Evolutionary conservation across 1,140 invertebrate genomes (phyloP).

Genomic region (Phthorimaea operculella): DNA sequence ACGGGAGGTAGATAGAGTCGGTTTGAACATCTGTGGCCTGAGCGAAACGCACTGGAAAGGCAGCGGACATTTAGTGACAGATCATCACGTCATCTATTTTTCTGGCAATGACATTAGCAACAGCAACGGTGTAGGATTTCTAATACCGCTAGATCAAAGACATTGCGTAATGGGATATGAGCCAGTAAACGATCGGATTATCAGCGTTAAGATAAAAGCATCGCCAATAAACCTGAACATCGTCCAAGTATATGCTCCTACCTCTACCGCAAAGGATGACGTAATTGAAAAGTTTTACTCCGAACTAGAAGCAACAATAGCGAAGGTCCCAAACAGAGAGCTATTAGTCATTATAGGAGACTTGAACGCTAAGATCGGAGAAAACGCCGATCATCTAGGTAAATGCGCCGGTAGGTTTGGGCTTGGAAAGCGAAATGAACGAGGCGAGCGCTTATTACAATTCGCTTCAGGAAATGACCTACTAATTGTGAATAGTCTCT

Average conservation of each 20-base stretch:
- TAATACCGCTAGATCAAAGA: background rate
- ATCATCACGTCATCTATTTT: background rate
- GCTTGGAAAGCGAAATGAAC: constrained; percentile 21
- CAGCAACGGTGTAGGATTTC: background rate
- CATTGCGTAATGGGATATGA: too few species aligned
- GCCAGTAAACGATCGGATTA: background rate
- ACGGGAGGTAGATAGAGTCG: background rate
- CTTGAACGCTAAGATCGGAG: constrained; percentile 23
- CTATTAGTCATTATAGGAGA: constrained; percentile 17
- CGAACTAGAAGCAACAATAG: too few species aligned
- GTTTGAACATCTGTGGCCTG: background rate
- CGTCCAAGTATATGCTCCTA: constrained; percentile 9
- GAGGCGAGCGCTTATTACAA: constrained; percentile 19
- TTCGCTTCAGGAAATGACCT: constrained; percentile 20
- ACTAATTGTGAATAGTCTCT: constrained; percentile 19
- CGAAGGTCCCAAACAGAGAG: constrained; percentile 16
- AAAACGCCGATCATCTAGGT: too few species aligned
- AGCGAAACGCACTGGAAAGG: constrained; percentile 3
- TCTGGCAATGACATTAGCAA: background rate
- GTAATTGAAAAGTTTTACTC: constrained; percentile 13
- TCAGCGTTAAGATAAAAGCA: background rate
- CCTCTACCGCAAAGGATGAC: constrained; percentile 9
- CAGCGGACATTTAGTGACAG: too few species aligned
- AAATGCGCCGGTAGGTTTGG: constrained; percentile 14
- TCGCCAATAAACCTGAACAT: background rate